phyloP scores from a whole-genome alignment of 2,888 invertebrate species.

The Agonopterix alstromeriana region DNA sequence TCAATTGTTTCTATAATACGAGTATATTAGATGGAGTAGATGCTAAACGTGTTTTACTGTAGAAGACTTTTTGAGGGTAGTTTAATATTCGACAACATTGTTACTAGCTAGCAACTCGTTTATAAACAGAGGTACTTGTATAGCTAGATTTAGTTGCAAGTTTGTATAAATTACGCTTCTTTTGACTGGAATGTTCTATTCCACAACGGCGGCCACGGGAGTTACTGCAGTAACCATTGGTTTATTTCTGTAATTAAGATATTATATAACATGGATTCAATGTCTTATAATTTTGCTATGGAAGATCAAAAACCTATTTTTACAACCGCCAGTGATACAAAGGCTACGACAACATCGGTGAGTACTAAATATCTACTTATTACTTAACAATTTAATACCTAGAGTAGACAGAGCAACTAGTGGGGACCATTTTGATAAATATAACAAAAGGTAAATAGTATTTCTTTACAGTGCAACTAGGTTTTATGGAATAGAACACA shows the following conservation, averaged over 20 bases:
- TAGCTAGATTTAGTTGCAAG: neutral
- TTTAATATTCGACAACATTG: neutral
- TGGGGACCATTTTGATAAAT: too few relatives aligned
- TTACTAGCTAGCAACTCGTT: neutral
- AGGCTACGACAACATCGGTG: conserved; percentile 32
- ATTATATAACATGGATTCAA: neutral
- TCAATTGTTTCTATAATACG: neutral
- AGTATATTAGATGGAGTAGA: neutral
- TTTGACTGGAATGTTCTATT: neutral
- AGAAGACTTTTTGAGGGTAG: neutral
- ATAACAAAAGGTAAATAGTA: too few relatives aligned
- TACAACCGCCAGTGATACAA: conserved; percentile 38
- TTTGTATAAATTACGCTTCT: neutral
- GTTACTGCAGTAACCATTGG: neutral
- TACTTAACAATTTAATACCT: too few relatives aligned
- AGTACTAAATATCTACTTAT: neutral
- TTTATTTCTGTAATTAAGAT: neutral
- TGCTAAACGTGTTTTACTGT: neutral
- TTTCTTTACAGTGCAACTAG: too few relatives aligned
- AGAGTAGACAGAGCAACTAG: too few relatives aligned
- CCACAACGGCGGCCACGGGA: neutral
- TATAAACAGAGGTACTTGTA: neutral
- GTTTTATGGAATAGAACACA: too few relatives aligned
- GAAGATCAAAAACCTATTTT: conserved; percentile 47
- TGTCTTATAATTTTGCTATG: conserved; percentile 32